Base-by-base conservation (phyloP, 2,888 invertebrate genomes). In the Andrena haemorrhoa region DNA sequence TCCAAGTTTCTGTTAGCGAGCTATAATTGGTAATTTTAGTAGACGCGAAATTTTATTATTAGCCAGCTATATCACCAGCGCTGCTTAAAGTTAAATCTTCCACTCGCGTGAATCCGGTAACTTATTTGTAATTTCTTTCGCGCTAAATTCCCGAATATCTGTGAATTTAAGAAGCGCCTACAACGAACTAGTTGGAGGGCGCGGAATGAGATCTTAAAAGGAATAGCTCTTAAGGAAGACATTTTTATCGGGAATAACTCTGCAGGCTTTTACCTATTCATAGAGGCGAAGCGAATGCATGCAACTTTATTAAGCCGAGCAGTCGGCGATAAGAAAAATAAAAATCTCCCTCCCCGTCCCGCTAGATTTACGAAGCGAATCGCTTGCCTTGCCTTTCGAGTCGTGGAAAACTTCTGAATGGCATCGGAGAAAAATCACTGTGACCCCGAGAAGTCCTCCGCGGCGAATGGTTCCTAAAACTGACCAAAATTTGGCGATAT, bases 221-320 rank as follows among this genome's bases (percentile, higher is more conserved):
- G 86, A 84, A 79, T 84, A 64, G 82, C 83, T 82, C 80, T 83
- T 64, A 75, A 74, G 75, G 74, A 79, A 70, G 82, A 84, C 76
- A 88, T 75, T 86, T 86, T 80, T 86, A 88, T 88, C 76, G 84
- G 60, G 68, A 76, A 86, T 83, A 84, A 82, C 82, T 79, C 73
- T 41, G 65, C 74, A 71, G 82, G 66, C 76, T 82, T 81, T 86
- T 75, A 86, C 80, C 86, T 81, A 88, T 86, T 86, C 83, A 81
- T 82, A 83, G 84, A 84, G 75, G 84, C 75, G 81, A 75, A 76
- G 63, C 64, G 78, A 83, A 85, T 82, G 75, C 88, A 72, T 79
- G 86, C 77, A 77, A 75, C 61, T 87, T 85, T 84, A 86, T 88
- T 84, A 87, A 75, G 87, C 75, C 75, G 65, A 83, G 74, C 63